Base-by-base conservation (phyloP, 2,888 invertebrate species). In the Epinotia bilunana region DNA sequence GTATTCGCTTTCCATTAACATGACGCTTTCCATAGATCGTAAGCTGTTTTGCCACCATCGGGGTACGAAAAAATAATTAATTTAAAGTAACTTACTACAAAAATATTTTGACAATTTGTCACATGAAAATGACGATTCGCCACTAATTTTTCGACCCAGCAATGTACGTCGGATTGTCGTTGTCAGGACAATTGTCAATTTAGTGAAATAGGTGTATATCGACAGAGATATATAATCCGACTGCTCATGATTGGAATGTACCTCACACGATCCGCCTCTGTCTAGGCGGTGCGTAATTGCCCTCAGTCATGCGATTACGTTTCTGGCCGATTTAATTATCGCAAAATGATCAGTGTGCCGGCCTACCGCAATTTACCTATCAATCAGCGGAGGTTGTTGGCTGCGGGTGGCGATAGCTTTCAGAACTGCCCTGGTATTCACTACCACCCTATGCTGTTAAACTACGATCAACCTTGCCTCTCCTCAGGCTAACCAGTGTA, bases 221-320 rank as follows among this genome's bases (percentile, higher is more conserved):
- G 16, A 49, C 49, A 49, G 58, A 5, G 16, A n/a, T 69, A 69
- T 46, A n/a, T 20, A 23, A 46, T 18, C 58, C 43, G 16, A 20
- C 20, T 43, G 28, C 13, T 13, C 61, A n/a, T 13, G 43, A 58
- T n/a, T 7, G 60, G 69, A 69, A 69, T 43, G 86, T 88, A 87
- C 88, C 88, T 90, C 88, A 90, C 91, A 90, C 90, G 92, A 88
- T 88, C 88, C 88, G 88, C 89, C 88, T 90, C 86, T 89, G 91
- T 89, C 91, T 93, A 91, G 91, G 89, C 89, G 82, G 82, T 86
- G 77, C 85, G 89, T 94, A 94, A 94, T 94, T 93, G 94, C 89
- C 83, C 83, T 87, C 87, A 89, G 93, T 93, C 94, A 94, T 93
- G 94, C 94, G 92, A 94, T 93, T 94, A 93, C 90, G 89, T 93